Conservation (phyloP, 2,113 vertebrate genomes). For the Corythornis madagascariensis region DNA sequence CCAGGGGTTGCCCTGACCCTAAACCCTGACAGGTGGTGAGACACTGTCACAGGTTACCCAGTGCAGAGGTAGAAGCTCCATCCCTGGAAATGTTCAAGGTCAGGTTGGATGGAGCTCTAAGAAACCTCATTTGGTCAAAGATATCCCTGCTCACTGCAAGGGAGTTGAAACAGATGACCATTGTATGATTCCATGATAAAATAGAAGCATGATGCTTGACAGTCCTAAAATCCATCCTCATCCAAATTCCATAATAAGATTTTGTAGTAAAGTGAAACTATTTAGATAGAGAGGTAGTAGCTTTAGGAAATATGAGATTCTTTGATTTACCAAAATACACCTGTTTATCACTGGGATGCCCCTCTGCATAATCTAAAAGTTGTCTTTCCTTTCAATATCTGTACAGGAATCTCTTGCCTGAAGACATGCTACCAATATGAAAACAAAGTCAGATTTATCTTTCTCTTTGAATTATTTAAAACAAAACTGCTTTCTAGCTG, state of each 20-base stretch:
- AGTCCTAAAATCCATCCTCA: neutral
- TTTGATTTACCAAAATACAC: neutral
- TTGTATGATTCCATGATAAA: neutral
- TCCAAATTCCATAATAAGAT: neutral
- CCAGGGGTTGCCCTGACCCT: no score
- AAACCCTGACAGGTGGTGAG: neutral
- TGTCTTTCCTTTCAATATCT: neutral
- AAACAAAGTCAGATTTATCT: neutral
- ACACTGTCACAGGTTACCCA: neutral
- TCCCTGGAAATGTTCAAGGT: neutral
- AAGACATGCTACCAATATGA: neutral
- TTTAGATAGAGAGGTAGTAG: neutral
- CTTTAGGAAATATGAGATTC: neutral
- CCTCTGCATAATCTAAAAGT: neutral
- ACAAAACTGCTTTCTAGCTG: neutral
- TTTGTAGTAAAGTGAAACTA: neutral
- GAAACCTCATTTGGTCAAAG: neutral
- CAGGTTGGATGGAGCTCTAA: neutral
- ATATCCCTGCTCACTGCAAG: neutral
- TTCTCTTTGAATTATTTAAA: conserved; percentile 24
- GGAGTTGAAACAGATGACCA: neutral
- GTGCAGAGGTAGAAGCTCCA: neutral
- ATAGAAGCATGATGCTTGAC: neutral
- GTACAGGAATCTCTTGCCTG: neutral
- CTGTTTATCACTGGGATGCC: neutral